phyloP scores from a whole-genome alignment of 2,888 invertebrate genomes.

The Chrysolina haemoptera region DNA sequence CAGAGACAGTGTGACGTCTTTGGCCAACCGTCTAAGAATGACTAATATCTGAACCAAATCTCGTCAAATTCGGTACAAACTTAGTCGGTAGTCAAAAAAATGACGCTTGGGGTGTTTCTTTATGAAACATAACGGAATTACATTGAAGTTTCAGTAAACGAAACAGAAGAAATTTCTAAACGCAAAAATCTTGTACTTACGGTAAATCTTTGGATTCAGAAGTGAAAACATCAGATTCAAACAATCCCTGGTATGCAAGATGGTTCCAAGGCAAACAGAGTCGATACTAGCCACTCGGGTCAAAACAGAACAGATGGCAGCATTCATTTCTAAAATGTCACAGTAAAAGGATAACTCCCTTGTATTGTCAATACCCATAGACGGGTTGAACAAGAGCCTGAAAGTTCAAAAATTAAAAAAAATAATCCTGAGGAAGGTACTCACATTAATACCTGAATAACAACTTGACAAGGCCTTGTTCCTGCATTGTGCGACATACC shows the following conservation, averaged over 20 bases:
- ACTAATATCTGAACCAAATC: too few species aligned
- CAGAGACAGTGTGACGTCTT: too few species aligned
- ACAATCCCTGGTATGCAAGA: constrained; percentile 71
- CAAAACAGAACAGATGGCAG: constrained; percentile 69
- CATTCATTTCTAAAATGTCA: constrained; percentile 72
- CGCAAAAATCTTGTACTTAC: constrained; percentile 64
- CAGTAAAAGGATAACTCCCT: constrained; percentile 68
- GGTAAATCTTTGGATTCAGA: constrained; percentile 68
- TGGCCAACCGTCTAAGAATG: too few species aligned
- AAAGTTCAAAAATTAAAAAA: constrained; percentile 42
- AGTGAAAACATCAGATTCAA: constrained; percentile 68
- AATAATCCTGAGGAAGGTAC: constrained; percentile 17
- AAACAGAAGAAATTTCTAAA: too few species aligned
- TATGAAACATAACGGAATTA: too few species aligned
- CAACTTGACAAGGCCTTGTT: constrained; percentile 70
- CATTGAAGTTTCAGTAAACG: too few species aligned
- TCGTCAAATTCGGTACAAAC: too few species aligned
- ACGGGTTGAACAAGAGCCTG: constrained; percentile 68
- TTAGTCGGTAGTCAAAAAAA: too few species aligned
- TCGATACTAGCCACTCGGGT: constrained; percentile 67
- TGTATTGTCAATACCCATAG: constrained; percentile 63
- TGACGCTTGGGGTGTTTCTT: too few species aligned
- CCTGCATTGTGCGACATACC: constrained; percentile 67
- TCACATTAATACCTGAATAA: constrained; percentile 68
- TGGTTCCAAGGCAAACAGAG: constrained; percentile 65